Base-by-base conservation (phyloP, 2,888 invertebrate genomes). In the Zelleria hepariella region DNA sequence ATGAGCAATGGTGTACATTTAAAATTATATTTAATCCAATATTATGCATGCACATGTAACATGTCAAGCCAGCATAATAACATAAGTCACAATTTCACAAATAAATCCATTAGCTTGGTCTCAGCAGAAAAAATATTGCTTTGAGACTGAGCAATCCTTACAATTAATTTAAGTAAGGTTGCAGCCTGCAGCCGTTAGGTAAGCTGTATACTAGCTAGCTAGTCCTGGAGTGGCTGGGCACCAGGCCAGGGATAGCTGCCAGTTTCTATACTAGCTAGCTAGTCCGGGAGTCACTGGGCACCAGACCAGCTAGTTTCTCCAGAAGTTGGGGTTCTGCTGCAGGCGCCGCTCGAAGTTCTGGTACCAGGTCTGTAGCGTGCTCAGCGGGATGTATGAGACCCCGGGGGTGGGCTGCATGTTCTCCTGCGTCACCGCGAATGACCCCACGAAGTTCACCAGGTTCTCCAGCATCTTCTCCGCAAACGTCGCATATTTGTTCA, bases 381-480 rank as follows among this genome's bases (percentile, higher is more conserved):
- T 94, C 27, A 98, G 85, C 0, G 98, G 98, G 58, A 99, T 94
- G 82, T 94, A 97, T 7, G 93, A 93, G 65, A 96, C 95, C 0
- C 91, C 91, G 0, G 95, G 94, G 64, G 94, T 94, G 0, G 94
- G 92, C 0, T 92, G 89, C 92, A 96, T 95, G 74, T 96, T 94
- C 0, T 92, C 84, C 68, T 95, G 95, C 0, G 93, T 93, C 47
- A 95, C 89, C 0, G 95, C 94, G 87, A 96, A 99, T 64, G 98
- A 98, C 5, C 96, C 93, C 48, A 95, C 93, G 81, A 94, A 98
- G 78, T 99, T 98, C 69, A 97, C 93, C 71, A 99, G 94, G 76
- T 94, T 96, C 67, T 97, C 95, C 61, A 98, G 82, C 96, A 98
- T 98, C 80, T 97, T 98, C 70, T 96, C 95, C 0, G 94, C 93